These are phyloP conservation scores for Poeciliopsis occidentalis DNA, from an alignment of 2,113 vertebrate species.

Conservation along the genomic window DNA sequence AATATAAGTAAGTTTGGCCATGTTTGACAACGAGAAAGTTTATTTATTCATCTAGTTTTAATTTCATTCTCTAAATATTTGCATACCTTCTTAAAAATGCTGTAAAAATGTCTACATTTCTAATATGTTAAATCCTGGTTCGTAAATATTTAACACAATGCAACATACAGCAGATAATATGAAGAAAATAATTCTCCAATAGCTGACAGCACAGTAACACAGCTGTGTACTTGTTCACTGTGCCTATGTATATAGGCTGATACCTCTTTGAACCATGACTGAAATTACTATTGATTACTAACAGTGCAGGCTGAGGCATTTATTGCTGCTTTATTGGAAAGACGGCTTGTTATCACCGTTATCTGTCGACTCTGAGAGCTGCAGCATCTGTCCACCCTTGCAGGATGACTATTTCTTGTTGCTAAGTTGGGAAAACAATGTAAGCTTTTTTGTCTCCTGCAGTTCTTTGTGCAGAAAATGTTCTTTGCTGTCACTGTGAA, in stretches of 20 bases:
- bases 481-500: neutral
- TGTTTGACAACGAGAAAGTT: neutral
- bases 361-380: slow-evolving; percentile 9
- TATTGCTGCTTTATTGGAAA: slow-evolving; percentile 18
- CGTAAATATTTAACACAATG: neutral
- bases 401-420: neutral
- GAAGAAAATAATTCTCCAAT: neutral
- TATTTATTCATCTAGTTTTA: neutral
- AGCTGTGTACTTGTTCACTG: neutral
- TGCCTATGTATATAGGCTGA: slow-evolving; percentile 25
- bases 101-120: neutral
- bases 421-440: slow-evolving; percentile 5
- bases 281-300: slow-evolving; percentile 57
- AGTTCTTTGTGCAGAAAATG: slow-evolving; percentile 39
- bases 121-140: neutral
- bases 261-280: neutral
- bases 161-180: neutral
- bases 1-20: neutral
- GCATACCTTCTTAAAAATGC: neutral
- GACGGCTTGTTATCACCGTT: slow-evolving; percentile 23
- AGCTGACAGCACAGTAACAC: neutral
- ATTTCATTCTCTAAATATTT: too few relatives aligned
- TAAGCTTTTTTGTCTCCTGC: slow-evolving; percentile 10
- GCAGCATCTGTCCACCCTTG: slow-evolving; percentile 11
- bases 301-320: slow-evolving; percentile 9